phyloP scores from a whole-genome alignment of 2,888 invertebrate genomes.

The Eudemis profundana region DNA sequence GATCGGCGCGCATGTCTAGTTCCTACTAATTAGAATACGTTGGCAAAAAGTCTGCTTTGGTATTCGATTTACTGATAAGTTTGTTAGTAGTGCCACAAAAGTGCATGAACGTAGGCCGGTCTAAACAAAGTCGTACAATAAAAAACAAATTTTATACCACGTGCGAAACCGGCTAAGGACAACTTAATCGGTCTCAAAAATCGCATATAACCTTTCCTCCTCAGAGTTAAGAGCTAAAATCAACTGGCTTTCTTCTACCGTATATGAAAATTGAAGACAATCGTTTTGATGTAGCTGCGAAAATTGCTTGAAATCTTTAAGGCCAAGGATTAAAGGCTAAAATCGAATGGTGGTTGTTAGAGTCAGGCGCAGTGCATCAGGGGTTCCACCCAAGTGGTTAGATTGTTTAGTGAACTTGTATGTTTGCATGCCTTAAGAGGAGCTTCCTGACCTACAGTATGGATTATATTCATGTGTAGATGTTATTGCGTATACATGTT shows the following conservation, averaged over 20 bases:
- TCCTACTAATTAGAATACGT: no score
- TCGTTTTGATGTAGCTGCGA: not conserved
- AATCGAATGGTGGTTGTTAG: not conserved
- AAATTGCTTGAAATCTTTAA: not conserved
- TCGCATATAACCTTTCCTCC: not conserved
- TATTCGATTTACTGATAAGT: not conserved
- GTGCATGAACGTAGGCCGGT: not conserved
- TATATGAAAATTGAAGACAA: not conserved
- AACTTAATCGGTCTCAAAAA: not conserved
- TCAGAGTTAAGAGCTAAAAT: not conserved
- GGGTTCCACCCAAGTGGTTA: conserved; percentile 36
- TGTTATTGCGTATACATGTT: not conserved
- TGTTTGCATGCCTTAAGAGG: conserved; percentile 30
- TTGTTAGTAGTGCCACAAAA: not conserved
- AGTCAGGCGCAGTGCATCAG: not conserved
- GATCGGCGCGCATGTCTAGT: no score
- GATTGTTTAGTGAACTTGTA: conserved; percentile 21
- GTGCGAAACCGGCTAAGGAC: conserved; percentile 21
- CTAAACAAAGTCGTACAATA: conserved; percentile 12
- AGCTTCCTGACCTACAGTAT: conserved; percentile 25
- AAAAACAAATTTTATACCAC: conserved; percentile 26
- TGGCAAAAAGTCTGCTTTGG: not conserved
- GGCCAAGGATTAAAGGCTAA: not conserved
- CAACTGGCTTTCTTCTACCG: not conserved
- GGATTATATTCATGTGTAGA: not conserved